phyloP scores from a whole-genome alignment of 2,797 vertebrate genomes.

The Aselliscus stoliczkanus region DNA sequence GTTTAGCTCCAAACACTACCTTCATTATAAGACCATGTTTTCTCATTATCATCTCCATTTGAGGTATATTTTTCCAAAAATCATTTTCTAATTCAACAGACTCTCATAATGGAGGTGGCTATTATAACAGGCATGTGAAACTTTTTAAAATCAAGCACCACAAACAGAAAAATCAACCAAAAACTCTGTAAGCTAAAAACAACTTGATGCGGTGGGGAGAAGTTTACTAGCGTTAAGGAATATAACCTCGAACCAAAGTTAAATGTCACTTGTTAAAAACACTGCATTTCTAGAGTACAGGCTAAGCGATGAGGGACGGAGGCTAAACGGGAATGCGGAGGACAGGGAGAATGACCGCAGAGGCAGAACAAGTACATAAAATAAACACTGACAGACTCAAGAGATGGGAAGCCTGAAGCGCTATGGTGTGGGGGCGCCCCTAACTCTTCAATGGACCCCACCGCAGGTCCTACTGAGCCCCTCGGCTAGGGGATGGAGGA shows the following conservation, averaged over 20 bases:
- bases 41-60: neutral
- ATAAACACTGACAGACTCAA: neutral
- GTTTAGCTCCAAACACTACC: neutral
- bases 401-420: neutral
- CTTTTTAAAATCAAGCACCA: neutral
- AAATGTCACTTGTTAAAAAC: neutral
- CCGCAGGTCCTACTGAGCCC: neutral
- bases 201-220: neutral
- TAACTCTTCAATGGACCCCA: neutral
- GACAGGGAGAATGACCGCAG: neutral
- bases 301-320: too few species aligned
- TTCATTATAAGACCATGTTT: neutral
- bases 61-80: neutral
- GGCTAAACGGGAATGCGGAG: too few species aligned
- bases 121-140: neutral
- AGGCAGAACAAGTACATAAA: neutral
- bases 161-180: neutral
- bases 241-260: neutral
- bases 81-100: neutral
- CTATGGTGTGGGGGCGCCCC: rapidly evolving
- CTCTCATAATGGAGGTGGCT: neutral
- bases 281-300: neutral
- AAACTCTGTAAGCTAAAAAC: neutral
- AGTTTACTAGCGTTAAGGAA: neutral
- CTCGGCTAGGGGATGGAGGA: too few species aligned